phyloP scores from a whole-genome alignment of 2,888 invertebrate genomes.

The Limenitis camilla region DNA sequence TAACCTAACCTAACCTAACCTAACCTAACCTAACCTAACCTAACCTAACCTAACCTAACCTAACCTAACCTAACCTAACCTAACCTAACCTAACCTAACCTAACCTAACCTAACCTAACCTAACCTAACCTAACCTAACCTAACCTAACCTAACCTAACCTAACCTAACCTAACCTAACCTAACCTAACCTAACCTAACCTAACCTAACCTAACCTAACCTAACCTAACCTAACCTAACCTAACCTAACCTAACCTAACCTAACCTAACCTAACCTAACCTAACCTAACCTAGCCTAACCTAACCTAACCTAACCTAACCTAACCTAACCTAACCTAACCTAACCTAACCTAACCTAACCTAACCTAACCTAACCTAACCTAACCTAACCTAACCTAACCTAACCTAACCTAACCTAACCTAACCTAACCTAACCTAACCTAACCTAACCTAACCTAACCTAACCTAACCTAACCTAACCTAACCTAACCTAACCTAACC shows the following conservation, averaged over 20 bases:
- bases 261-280: slow-evolving; percentile 25
- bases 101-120: slow-evolving; percentile 30
- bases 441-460: slow-evolving; percentile 24
- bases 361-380: slow-evolving; percentile 24
- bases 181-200: too few species aligned
- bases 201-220: slow-evolving; percentile 18
- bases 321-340: slow-evolving; percentile 25
- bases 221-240: slow-evolving; percentile 22
- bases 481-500: slow-evolving; percentile 25
- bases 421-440: slow-evolving; percentile 25
- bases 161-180: too few species aligned
- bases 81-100: slow-evolving; percentile 30
- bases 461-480: slow-evolving; percentile 24
- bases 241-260: slow-evolving; percentile 20
- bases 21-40: too few species aligned
- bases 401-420: slow-evolving; percentile 24
- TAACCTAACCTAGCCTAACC: slow-evolving; percentile 30
- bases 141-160: slow-evolving; percentile 23
- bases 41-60: slow-evolving; percentile 21
- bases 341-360: slow-evolving; percentile 24
- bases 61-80: slow-evolving; percentile 27
- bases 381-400: slow-evolving; percentile 24
- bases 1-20: too few species aligned
- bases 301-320: slow-evolving; percentile 21
- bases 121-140: slow-evolving; percentile 25